Evolutionary conservation across 2,888 invertebrate genomes (phyloP).

Genomic region (Lymantria monacha): DNA sequence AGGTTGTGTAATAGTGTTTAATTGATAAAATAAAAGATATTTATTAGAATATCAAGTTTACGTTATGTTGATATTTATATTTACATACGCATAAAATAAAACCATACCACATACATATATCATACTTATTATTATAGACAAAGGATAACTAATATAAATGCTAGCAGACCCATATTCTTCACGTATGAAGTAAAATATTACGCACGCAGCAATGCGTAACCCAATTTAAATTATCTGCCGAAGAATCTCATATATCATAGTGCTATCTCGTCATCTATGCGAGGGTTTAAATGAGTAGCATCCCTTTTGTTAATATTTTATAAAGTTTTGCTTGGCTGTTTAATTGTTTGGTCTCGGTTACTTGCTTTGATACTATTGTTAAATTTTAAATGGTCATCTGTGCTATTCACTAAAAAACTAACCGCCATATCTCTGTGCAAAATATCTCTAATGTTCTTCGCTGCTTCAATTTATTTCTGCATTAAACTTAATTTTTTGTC

Average conservation of each 20-base stretch:
- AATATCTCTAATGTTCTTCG: too few species aligned
- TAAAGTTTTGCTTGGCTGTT: not conserved
- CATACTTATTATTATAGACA: too few species aligned
- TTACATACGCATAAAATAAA: not conserved
- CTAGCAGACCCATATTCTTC: not conserved
- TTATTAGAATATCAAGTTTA: too few species aligned
- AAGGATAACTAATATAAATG: not conserved
- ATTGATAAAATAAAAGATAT: too few species aligned
- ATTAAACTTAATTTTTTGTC: too few species aligned
- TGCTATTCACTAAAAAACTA: too few species aligned
- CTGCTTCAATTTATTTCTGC: too few species aligned
- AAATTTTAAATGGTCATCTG: too few species aligned
- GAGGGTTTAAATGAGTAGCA: slow-evolving; percentile 14
- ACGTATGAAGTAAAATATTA: slow-evolving; percentile 1
- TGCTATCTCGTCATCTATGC: slow-evolving; percentile 25
- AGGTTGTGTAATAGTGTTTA: too few species aligned
- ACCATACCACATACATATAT: too few species aligned
- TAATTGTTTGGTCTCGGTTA: not conserved
- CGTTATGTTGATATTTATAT: too few species aligned
- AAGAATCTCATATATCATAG: slow-evolving; percentile 30
- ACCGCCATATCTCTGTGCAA: too few species aligned
- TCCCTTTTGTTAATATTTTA: slow-evolving; percentile 23
- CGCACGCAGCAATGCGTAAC: slow-evolving; percentile 13
- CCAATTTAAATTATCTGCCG: slow-evolving; percentile 35
- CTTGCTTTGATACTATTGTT: not conserved